phyloP scores from a whole-genome alignment of 2,113 vertebrate genomes.

The Tautogolabrus adspersus region DNA sequence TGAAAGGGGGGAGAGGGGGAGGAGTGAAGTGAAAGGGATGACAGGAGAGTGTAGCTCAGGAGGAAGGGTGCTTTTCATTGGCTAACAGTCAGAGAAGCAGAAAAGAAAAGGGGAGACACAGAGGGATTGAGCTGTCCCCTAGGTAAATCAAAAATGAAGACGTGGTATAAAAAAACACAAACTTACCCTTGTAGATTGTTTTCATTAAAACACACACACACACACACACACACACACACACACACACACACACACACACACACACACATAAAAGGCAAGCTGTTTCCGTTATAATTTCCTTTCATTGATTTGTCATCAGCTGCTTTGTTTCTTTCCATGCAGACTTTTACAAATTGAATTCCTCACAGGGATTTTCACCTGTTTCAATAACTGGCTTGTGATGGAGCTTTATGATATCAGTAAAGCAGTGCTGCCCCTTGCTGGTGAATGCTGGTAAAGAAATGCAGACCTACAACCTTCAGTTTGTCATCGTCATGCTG shows the following conservation, averaged over 20 bases:
- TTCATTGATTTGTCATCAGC: conserved; percentile 31
- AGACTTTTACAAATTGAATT: conserved; percentile 2
- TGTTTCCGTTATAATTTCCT: conserved; percentile 33
- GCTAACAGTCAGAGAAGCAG: conserved; percentile 28
- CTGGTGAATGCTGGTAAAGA: conserved; percentile 48
- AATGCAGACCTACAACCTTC: background rate
- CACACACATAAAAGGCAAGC: conserved; percentile 19
- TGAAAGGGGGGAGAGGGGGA: conserved; percentile 68
- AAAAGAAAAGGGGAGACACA: background rate
- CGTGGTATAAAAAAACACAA: background rate
- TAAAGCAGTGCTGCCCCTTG: conserved; percentile 58
- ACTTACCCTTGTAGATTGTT: conserved; percentile 40
- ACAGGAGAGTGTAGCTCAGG: background rate
- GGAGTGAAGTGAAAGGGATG: background rate
- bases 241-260: background rate
- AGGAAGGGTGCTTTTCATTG: conserved; percentile 9
- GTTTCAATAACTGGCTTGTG: background rate
- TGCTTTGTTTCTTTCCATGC: conserved; percentile 35
- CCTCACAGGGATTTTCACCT: conserved; percentile 14
- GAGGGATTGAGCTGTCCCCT: conserved; percentile 8
- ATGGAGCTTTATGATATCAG: background rate
- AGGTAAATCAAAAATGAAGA: conserved; percentile 5
- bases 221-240: conserved; percentile 15
- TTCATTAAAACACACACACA: conserved; percentile 3
- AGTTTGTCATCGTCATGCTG: too few species aligned